A percentile compares a stretch with the other conserved stretches of the same genome.
Conservation (phyloP, 1,140 invertebrate genomes). For the Macrotrachela quadricornifera region DNA sequence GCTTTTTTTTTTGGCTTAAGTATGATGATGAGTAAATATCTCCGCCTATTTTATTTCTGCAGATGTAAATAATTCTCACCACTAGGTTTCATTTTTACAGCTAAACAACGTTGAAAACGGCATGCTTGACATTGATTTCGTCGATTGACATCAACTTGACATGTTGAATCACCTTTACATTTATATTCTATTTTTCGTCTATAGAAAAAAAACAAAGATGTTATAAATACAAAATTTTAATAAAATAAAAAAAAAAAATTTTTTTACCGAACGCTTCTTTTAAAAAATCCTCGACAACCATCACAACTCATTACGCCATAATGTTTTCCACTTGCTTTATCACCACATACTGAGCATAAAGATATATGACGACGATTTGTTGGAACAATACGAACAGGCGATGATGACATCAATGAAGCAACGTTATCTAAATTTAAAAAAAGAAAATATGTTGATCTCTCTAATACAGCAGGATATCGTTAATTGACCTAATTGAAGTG, state of each 20-base stretch:
- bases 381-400: no score
- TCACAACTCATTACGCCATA: slow-evolving; percentile 31
- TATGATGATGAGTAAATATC: no score
- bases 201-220: slow-evolving; percentile 7
- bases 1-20: no score
- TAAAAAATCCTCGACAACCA: slow-evolving; percentile 68
- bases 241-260: slow-evolving; percentile 91
- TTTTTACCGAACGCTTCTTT: slow-evolving; percentile 48
- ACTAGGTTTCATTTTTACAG: slow-evolving; percentile 81
- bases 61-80: slow-evolving; percentile 38
- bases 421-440: no score
- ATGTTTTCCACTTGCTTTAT: slow-evolving; percentile 29
- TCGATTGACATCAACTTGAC: slow-evolving; percentile 68
- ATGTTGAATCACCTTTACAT: slow-evolving; percentile 68
- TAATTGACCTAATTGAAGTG: no score
- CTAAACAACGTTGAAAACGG: slow-evolving; percentile 67
- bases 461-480: no score
- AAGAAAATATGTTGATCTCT: no score
- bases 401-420: no score
- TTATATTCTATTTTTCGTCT: slow-evolving; percentile 64
- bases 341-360: slow-evolving; percentile 29
- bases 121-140: slow-evolving; percentile 86
- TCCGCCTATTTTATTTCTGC: no score
- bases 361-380: slow-evolving; percentile 15
- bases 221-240: not conserved